These are phyloP conservation scores for Pagetopsis macropterus DNA, from an alignment of 2,797 vertebrate species.

Conservation along the genomic window DNA sequence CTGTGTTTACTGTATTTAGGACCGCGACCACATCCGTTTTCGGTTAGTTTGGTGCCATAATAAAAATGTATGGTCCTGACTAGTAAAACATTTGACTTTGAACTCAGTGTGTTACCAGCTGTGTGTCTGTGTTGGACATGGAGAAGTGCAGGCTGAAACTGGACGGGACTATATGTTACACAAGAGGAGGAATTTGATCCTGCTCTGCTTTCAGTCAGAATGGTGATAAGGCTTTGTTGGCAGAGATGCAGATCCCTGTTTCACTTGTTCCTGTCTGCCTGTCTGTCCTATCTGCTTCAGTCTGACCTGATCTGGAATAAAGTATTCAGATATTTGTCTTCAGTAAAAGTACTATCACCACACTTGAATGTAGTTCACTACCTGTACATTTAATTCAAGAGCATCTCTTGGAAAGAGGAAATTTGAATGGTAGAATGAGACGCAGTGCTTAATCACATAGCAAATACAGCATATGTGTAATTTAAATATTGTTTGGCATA, in stretches of 20 bases:
- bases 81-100: slow-evolving; percentile 27
- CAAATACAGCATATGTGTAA: too few relatives aligned
- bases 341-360: too few relatives aligned
- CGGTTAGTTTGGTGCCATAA: neutral
- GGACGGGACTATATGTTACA: slow-evolving; percentile 23
- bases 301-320: neutral
- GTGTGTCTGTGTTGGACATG: neutral
- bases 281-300: neutral
- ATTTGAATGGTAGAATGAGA: too few relatives aligned
- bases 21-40: neutral
- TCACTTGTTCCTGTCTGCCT: neutral
- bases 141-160: neutral
- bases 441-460: too few relatives aligned
- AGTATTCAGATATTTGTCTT: too few relatives aligned
- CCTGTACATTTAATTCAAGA: too few relatives aligned
- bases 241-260: slow-evolving; percentile 3
- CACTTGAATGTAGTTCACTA: too few relatives aligned
- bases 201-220: slow-evolving; percentile 19
- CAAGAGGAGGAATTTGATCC: slow-evolving; percentile 45
- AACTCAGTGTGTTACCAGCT: neutral
- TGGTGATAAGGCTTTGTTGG: slow-evolving; percentile 14
- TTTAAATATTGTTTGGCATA: too few relatives aligned
- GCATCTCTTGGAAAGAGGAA: too few relatives aligned
- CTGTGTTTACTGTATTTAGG: neutral
- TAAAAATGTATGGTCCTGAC: neutral